Conservation (phyloP, 2,113 vertebrate species). For the Sinocyclocheilus anshuiensis region DNA sequence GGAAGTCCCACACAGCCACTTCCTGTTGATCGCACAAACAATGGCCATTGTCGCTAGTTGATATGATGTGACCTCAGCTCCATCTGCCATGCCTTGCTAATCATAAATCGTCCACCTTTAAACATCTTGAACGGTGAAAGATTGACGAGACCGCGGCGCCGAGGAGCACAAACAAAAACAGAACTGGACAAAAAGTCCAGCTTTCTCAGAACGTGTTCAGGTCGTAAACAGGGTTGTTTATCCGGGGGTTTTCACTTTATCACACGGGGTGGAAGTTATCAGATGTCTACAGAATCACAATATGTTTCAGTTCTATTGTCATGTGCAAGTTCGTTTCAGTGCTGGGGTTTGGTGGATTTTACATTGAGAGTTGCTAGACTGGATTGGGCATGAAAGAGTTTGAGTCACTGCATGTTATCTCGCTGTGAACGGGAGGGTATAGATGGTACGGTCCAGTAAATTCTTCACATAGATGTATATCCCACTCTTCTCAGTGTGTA, state of each 20-base stretch:
- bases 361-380: background rate
- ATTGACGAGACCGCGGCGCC: slow-evolving; percentile 71
- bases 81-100: slow-evolving; percentile 64
- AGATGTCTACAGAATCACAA: slow-evolving; percentile 31
- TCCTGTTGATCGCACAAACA: slow-evolving; percentile 78
- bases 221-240: slow-evolving; percentile 33
- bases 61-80: slow-evolving; percentile 81
- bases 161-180: slow-evolving; percentile 47
- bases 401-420: background rate
- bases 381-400: slow-evolving; percentile 1
- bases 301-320: slow-evolving; percentile 18
- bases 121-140: slow-evolving; percentile 69
- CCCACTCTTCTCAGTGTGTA: background rate
- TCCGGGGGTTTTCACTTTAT: slow-evolving; percentile 42
- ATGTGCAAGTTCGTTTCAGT: background rate
- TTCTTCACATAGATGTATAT: background rate
- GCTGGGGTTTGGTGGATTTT: slow-evolving; percentile 35
- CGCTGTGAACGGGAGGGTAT: background rate
- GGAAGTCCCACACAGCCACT: slow-evolving; percentile 79
- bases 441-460: background rate
- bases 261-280: slow-evolving; percentile 41
- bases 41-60: slow-evolving; percentile 78
- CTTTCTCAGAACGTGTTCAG: background rate
- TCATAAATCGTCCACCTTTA: slow-evolving; percentile 77
- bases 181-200: slow-evolving; percentile 38